Base-by-base conservation (phyloP, 2,113 vertebrate species). In the Turdus rufiventris region DNA sequence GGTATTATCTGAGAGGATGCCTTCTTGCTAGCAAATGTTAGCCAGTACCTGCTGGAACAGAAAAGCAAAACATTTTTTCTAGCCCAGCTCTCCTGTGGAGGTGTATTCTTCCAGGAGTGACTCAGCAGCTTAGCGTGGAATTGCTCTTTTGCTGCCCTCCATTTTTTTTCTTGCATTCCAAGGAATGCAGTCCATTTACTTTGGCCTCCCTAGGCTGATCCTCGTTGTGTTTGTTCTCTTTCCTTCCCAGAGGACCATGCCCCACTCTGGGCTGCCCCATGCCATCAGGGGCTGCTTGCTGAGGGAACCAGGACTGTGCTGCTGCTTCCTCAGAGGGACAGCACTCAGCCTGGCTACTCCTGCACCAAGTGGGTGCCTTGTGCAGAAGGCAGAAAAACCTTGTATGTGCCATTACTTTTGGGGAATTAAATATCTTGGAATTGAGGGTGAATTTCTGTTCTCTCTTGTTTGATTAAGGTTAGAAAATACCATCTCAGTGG, bases 11-110 rank as follows among this genome's bases (percentile, higher is more conserved):
- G 36, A 10, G 76, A 95, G 76, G 73, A 73, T 87, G 83, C 36
- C 15, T 92, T 94, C 80, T 83, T 51, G 40, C 56, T 87, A 86
- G 76, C 48, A 94, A 95, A 83, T 18, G 45, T 79, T 79, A 93
- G 62, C 91, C 63, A 34, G n/a, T 86, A 91, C 80, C 86, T 89
- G 82, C 91, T 91, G 84, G 48, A 81, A 89, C 31, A 68, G 65
- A n/a, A 83, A 80, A 75, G 9, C 40, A 71, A 47, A 91, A 18
- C 25, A 8, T 8, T 66, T 91, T 40, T 67, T 45, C 48, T 26
- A 8, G 63, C 21, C 54, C 33, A 74, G 71, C 54, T 88, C 58
- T 92, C 38, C 67, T 38, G 31, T 62, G 54, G 67, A 93, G 67
- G 16, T 90, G 31, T 54, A 48, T 74, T 40, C 40, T 71, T 24